phyloP scores from a whole-genome alignment of 2,113 vertebrate species.

The Macaca nemestrina region DNA sequence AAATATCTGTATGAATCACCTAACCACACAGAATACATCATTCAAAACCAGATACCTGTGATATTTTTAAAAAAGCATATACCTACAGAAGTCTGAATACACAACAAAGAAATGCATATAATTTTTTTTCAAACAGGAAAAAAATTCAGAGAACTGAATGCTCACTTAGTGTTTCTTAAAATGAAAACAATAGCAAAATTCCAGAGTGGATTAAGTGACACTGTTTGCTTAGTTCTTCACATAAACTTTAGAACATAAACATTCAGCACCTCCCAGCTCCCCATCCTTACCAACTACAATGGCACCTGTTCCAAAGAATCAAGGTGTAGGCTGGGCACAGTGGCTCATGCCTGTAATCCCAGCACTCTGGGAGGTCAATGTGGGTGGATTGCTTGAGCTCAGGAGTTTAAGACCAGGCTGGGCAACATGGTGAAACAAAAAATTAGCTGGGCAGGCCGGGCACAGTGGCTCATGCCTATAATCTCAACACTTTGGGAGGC shows the following conservation, averaged over 20 bases:
- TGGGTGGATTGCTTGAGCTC: too few species aligned
- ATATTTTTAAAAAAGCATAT: background rate
- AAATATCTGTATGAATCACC: background rate
- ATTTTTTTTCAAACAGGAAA: conserved; percentile 18
- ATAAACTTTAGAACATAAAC: background rate
- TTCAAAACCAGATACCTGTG: background rate
- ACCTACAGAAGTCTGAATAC: background rate
- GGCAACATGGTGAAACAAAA: too few species aligned
- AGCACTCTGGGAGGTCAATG: too few species aligned
- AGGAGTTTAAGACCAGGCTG: too few species aligned
- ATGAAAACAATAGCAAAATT: background rate
- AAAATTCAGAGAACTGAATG: background rate
- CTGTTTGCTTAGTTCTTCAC: background rate
- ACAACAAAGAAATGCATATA: background rate
- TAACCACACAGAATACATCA: background rate
- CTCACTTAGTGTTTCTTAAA: background rate
- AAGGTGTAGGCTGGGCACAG: too few species aligned
- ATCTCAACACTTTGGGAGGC: too few species aligned
- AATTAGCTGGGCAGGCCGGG: too few species aligned
- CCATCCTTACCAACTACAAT: background rate
- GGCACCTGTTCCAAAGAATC: background rate
- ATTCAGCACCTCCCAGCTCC: background rate
- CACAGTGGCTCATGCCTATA: too few species aligned
- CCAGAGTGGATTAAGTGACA: background rate
- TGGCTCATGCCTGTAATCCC: too few species aligned